Evolutionary conservation across 2,113 vertebrate species (phyloP).

Genomic region (Eptesicus fuscus): DNA sequence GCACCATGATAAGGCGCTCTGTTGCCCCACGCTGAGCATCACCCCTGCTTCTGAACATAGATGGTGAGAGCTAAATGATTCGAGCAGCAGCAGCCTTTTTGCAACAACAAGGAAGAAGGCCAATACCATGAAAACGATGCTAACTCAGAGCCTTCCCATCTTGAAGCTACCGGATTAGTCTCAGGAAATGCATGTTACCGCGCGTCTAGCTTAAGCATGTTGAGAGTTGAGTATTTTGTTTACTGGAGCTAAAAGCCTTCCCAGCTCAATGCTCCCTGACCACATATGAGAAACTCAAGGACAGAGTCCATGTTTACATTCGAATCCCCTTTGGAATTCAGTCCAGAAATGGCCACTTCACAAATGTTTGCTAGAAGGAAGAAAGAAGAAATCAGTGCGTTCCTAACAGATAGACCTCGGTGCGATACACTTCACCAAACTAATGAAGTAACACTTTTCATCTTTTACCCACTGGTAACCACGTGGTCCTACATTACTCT

Average conservation of each 20-base stretch:
- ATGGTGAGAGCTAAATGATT: neutral
- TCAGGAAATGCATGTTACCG: neutral
- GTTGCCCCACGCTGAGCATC: neutral
- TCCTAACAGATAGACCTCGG: neutral
- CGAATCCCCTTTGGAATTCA: neutral
- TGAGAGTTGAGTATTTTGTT: neutral
- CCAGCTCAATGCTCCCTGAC: neutral
- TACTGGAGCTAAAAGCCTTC: neutral
- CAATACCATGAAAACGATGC: neutral
- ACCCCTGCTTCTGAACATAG: neutral
- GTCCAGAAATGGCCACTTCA: neutral
- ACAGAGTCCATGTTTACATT: neutral
- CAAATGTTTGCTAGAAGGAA: neutral
- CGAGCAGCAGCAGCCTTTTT: neutral
- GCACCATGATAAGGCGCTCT: neutral
- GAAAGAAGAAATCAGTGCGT: neutral
- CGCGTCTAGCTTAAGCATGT: neutral
- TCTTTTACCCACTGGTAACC: neutral
- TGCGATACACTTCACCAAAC: neutral
- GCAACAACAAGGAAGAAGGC: neutral
- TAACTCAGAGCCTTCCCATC: neutral
- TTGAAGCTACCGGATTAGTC: neutral
- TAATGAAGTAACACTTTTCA: neutral
- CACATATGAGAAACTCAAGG: neutral
- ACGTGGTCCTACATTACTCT: accelerated